Evolutionary conservation across 1,140 invertebrate species (phyloP).

Genomic region (Drosophila bocqueti): DNA sequence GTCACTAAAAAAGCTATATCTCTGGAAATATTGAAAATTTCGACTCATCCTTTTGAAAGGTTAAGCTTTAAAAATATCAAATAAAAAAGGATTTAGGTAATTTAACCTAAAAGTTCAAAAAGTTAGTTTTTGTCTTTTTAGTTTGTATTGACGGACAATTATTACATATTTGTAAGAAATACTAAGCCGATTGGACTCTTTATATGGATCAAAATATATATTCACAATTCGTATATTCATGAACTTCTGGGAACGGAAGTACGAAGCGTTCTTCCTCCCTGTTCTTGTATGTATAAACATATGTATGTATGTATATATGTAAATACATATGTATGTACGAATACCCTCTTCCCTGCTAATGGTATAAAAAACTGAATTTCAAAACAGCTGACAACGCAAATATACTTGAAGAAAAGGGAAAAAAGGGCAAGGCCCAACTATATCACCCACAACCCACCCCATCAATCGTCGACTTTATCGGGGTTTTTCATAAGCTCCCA

Average conservation of each 20-base stretch:
- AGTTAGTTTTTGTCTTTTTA: too few species aligned
- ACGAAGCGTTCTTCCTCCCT: not conserved
- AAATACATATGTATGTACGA: too few species aligned
- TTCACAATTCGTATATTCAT: not conserved
- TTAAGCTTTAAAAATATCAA: too few species aligned
- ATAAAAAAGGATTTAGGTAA: too few species aligned
- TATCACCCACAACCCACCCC: slow-evolving; percentile 1
- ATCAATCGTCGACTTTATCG: slow-evolving; percentile 9
- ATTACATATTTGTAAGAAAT: too few species aligned
- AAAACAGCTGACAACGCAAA: slow-evolving; percentile 14
- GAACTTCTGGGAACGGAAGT: not conserved
- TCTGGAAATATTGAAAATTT: too few species aligned
- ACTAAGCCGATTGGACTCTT: not conserved
- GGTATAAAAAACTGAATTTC: slow-evolving; percentile 2
- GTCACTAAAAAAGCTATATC: too few species aligned
- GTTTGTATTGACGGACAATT: not conserved
- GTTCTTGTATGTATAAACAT: not conserved
- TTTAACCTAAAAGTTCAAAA: too few species aligned
- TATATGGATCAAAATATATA: not conserved
- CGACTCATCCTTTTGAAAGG: too few species aligned
- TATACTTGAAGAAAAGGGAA: slow-evolving; percentile 6
- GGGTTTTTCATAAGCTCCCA: slow-evolving; percentile 20
- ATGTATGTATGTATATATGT: not conserved
- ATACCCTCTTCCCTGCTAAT: not conserved
- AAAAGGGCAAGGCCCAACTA: not conserved